Evolutionary conservation across 2,113 vertebrate genomes (phyloP).

Genomic region (Orthochromis malagaraziensis): DNA sequence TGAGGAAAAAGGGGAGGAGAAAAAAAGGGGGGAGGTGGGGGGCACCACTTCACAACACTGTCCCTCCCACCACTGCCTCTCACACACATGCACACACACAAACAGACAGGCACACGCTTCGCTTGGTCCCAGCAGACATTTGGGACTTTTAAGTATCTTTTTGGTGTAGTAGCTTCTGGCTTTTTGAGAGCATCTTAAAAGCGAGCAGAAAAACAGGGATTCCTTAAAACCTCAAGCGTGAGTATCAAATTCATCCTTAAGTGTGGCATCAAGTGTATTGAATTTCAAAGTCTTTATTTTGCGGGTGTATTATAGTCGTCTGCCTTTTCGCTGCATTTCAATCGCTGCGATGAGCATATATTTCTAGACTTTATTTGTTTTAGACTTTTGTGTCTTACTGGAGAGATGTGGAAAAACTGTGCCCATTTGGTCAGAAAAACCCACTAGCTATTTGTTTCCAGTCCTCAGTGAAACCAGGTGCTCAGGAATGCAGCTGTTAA

Average conservation of each 20-base stretch:
- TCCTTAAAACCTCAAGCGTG: conserved; percentile 9
- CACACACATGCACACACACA: conserved; percentile 17
- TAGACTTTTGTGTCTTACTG: neutral
- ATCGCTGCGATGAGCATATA: neutral
- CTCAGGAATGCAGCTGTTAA: conserved; percentile 31
- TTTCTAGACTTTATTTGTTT: neutral
- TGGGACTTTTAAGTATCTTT: neutral
- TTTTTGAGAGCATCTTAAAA: neutral
- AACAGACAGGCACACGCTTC: conserved; percentile 11
- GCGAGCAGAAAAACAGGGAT: conserved; percentile 14
- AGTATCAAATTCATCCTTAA: conserved; percentile 36
- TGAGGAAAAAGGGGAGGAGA: conserved; percentile 51
- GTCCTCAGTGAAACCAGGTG: conserved; percentile 17
- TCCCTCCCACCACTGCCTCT: conserved; percentile 55
- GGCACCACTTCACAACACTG: conserved; percentile 39
- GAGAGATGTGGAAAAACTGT: neutral
- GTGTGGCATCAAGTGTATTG: neutral
- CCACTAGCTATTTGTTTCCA: conserved; percentile 45
- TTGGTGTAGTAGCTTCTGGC: neutral
- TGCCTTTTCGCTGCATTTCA: neutral
- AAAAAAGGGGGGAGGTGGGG: neutral
- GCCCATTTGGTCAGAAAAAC: conserved; percentile 47
- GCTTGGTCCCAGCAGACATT: conserved; percentile 29
- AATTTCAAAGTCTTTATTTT: neutral
- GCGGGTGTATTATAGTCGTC: neutral